A percentile compares a stretch with the other conserved stretches of the same genome.
phyloP scores from a whole-genome alignment of 2,888 invertebrate species.

The Ophion costatus region DNA sequence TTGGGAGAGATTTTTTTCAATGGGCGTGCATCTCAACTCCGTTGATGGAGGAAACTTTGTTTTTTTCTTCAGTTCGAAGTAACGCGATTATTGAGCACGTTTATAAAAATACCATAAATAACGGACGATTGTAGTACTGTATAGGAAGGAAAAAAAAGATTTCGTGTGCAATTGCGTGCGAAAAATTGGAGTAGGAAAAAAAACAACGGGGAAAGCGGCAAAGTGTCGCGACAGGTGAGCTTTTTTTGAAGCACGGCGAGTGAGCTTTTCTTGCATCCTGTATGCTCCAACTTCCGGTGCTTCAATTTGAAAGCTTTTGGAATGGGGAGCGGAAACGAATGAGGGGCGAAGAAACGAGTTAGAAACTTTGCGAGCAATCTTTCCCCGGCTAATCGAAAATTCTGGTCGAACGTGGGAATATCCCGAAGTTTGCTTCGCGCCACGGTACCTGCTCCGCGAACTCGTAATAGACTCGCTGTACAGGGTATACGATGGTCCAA shows the following conservation, averaged over 20 bases:
- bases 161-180: not conserved
- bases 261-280: not conserved
- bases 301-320: not conserved
- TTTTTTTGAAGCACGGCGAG: conserved; percentile 17
- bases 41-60: too few species aligned
- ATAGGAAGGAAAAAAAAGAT: not conserved
- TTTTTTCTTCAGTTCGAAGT: too few species aligned
- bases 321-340: not conserved
- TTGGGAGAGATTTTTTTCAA: too few species aligned
- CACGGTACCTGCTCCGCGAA: conserved; percentile 23
- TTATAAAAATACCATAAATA: not conserved
- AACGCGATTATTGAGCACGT: too few species aligned
- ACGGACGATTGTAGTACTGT: too few species aligned
- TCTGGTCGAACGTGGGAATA: conserved; percentile 56
- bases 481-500: not conserved
- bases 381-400: conserved; percentile 60
- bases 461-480: conserved; percentile 49
- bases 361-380: conserved; percentile 56
- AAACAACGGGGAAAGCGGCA: not conserved
- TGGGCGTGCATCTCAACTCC: too few species aligned
- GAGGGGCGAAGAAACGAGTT: conserved; percentile 18
- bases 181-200: not conserved
- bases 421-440: conserved; percentile 42
- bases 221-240: not conserved
- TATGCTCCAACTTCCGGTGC: not conserved